Evolutionary conservation across 2,888 invertebrate species (phyloP).

Genomic region (Apamea crenata): DNA sequence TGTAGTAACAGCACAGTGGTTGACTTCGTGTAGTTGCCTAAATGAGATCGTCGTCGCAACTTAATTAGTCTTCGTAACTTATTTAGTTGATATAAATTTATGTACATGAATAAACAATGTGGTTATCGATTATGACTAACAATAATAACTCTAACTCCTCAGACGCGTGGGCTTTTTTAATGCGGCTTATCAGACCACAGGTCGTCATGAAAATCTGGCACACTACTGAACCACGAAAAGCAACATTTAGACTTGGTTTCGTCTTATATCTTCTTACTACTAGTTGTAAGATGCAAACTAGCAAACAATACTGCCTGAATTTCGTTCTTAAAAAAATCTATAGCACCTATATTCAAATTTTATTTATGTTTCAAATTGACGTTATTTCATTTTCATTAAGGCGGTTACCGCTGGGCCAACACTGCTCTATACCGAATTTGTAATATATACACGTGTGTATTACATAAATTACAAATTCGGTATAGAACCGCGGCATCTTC

Average conservation of each 20-base stretch:
- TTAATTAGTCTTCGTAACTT: not conserved
- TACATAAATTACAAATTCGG: conserved; percentile 71
- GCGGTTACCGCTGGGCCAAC: no score
- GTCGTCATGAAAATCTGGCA: not conserved
- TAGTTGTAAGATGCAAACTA: not conserved
- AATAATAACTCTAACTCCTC: not conserved
- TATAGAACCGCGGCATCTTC: conserved; percentile 74
- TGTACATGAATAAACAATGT: not conserved
- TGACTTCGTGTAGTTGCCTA: not conserved
- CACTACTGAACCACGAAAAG: not conserved
- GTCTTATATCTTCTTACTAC: not conserved
- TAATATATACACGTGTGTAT: conserved; percentile 39
- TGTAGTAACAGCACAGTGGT: no score
- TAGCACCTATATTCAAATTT: no score
- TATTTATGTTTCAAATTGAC: no score
- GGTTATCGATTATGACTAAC: not conserved
- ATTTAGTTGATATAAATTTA: not conserved
- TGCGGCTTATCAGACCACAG: not conserved
- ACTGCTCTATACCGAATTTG: no score
- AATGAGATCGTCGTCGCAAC: conserved; percentile 1
- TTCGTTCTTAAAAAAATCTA: not conserved
- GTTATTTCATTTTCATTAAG: no score
- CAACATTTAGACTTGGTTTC: not conserved
- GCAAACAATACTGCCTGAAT: not conserved
- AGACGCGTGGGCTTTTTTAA: not conserved